Evolutionary conservation across 2,888 invertebrate genomes (phyloP).

Genomic region (Heteromurus nitidus): DNA sequence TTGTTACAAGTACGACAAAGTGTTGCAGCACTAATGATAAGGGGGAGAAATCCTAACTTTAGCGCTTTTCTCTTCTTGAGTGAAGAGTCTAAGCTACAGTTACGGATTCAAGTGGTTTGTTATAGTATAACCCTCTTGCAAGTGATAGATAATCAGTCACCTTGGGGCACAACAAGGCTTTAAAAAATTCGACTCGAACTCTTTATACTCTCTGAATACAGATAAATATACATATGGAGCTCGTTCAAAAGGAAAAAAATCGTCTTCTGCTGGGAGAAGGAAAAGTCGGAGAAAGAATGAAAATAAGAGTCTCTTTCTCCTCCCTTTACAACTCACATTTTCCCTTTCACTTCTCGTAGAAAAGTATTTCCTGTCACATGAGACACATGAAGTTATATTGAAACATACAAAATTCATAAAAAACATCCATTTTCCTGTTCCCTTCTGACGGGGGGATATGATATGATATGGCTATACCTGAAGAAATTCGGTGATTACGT

Average conservation of each 20-base stretch:
- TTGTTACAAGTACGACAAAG: constrained; percentile 1
- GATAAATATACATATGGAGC: too few relatives aligned
- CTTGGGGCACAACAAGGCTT: neutral
- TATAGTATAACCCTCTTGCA: neutral
- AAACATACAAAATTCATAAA: constrained; percentile 48
- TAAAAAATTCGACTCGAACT: neutral
- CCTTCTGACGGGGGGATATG: neutral
- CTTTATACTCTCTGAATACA: neutral
- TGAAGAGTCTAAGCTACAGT: neutral
- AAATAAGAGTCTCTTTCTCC: constrained; percentile 6
- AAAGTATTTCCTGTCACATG: constrained; percentile 25
- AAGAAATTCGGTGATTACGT: constrained; percentile 14
- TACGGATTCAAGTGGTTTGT: neutral
- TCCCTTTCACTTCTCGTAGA: neutral
- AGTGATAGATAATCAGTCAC: constrained; percentile 12
- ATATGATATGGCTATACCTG: neutral
- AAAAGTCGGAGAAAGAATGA: neutral
- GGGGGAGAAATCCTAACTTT: constrained; percentile 26
- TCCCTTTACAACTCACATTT: neutral
- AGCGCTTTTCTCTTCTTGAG: neutral
- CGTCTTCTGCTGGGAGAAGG: too few relatives aligned
- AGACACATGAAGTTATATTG: constrained; percentile 33
- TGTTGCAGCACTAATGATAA: constrained; percentile 35
- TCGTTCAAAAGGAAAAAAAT: constrained; percentile 7
- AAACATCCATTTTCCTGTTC: constrained; percentile 22